Evolutionary conservation across 2,797 vertebrate genomes (phyloP), one percentile per base, ranked within the genome.

Genomic region (Trichosurus vulpecula): DNA sequence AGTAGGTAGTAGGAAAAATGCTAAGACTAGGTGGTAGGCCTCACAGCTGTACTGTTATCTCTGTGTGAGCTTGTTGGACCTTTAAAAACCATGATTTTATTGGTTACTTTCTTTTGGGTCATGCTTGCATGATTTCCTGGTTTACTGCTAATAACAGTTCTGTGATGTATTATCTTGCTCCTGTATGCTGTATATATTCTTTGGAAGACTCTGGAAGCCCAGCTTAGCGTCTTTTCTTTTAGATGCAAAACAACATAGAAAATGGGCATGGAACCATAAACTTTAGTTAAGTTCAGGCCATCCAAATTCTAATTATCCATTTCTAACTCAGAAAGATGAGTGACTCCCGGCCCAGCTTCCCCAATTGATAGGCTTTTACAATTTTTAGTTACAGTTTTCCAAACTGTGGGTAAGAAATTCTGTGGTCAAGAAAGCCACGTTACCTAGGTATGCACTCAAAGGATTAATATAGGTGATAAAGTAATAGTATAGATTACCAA

Each of bases 1-100:
- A 98, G 98, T 97, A 97, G 57, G 97, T 94, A 53, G 92, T 55
- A 74, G 93, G 92, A 93, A 90, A 93, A 96, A 90, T 53, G 52
- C 30, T 16, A 90, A 54, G 52, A 54, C 41, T 47, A n/a, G 13
- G 90, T 90, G 90, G 35, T 90, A 52, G 29, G 30, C 14, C 90
- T 52, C 51, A 90, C 90, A 87, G 74, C 87, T 51, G 41, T 51
- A 51, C 35, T 10, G 9, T 47, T 90, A 35, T 90, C 90, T 90
- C 1, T 90, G 35, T n/a, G 13, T 54, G 90, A 52, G 90, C 90
- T 90, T 54, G 16, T 90, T 35, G 54, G 31, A 22, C 90, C 52
- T 90, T 53, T 90, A n/a, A 54, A 52, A 90, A 90, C 29, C 35
- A 53, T 90, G 29, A 8, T 19, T 19, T 90, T n/a, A 54, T 90